These are phyloP conservation scores for Lithophane leautieri DNA, from an alignment of 2,888 invertebrate species.

Conservation along the genomic window DNA sequence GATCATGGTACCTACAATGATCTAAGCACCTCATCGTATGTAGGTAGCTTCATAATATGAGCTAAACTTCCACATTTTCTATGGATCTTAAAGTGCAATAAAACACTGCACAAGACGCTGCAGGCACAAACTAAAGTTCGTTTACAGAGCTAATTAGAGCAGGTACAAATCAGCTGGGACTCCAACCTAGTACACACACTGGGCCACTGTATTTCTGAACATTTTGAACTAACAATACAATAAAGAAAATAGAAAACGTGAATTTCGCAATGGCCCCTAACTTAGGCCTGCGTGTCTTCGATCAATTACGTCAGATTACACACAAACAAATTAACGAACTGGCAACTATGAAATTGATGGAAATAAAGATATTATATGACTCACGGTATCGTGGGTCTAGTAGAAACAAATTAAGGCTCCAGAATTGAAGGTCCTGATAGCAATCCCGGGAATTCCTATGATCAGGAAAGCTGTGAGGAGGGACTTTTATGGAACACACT, in stretches of 20 bases:
- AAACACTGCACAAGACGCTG: slow-evolving; percentile 38
- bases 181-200: slow-evolving; percentile 8
- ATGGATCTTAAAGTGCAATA: slow-evolving; percentile 39
- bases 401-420: background rate
- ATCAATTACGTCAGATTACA: slow-evolving; percentile 59
- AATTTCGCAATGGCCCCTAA: slow-evolving; percentile 23
- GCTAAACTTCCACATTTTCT: slow-evolving; percentile 24
- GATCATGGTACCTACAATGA: too few relatives aligned
- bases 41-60: background rate
- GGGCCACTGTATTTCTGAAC: slow-evolving; percentile 26
- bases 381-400: slow-evolving; percentile 38
- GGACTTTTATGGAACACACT: background rate
- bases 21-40: background rate
- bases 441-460: background rate
- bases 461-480: background rate
- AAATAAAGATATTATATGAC: slow-evolving; percentile 44
- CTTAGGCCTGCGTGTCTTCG: slow-evolving; percentile 45
- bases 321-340: slow-evolving; percentile 57
- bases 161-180: slow-evolving; percentile 51
- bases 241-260: background rate
- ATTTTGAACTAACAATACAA: slow-evolving; percentile 3
- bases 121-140: slow-evolving; percentile 36
- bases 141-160: slow-evolving; percentile 52
- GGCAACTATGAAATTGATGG: slow-evolving; percentile 51
- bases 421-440: background rate